Conservation (phyloP, 1,140 invertebrate genomes). For the Sinonovacula constricta region DNA sequence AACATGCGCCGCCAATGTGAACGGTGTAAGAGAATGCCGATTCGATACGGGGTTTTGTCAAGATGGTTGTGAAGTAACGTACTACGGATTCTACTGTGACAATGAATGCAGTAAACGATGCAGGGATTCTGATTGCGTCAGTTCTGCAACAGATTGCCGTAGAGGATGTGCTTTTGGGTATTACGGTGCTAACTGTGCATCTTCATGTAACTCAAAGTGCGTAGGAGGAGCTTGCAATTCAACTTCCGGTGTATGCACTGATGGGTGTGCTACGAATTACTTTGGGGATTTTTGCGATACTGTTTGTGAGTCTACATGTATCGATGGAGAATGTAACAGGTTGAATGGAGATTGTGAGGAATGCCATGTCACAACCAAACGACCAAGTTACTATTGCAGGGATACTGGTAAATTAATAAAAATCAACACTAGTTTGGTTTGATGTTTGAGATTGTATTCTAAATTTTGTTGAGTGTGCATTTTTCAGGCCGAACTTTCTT, state of each 20-base stretch:
- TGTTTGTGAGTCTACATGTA: conserved; percentile 21
- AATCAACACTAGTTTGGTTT: too few relatives aligned
- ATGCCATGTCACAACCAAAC: conserved; percentile 9
- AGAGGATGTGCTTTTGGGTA: conserved; percentile 39
- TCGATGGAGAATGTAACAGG: conserved; percentile 33
- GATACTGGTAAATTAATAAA: conserved; percentile 39
- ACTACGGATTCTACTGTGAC: conserved; percentile 25
- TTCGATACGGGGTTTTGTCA: conserved; percentile 33
- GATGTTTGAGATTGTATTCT: too few relatives aligned
- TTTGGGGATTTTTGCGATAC: conserved; percentile 12
- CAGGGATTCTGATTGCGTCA: conserved; percentile 19
- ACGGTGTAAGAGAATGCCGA: conserved; percentile 22
- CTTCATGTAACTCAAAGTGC: conserved; percentile 17
- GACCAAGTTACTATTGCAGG: conserved; percentile 21
- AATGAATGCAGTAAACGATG: conserved; percentile 21
- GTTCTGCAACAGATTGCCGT: conserved; percentile 22
- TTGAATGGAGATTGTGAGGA: conserved; percentile 19
- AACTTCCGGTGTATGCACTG: conserved; percentile 12
- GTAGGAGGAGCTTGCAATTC: conserved; percentile 15
- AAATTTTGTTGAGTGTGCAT: too few relatives aligned
- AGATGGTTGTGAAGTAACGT: conserved; percentile 33
- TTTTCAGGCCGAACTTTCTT: too few relatives aligned
- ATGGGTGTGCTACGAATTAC: conserved; percentile 3
- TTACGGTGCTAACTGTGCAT: conserved; percentile 21
- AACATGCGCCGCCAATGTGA: conserved; percentile 8